These are phyloP conservation scores for Neosilurus mollespiculum DNA, from an alignment of 2,797 vertebrate genomes.

Conservation along the genomic window DNA sequence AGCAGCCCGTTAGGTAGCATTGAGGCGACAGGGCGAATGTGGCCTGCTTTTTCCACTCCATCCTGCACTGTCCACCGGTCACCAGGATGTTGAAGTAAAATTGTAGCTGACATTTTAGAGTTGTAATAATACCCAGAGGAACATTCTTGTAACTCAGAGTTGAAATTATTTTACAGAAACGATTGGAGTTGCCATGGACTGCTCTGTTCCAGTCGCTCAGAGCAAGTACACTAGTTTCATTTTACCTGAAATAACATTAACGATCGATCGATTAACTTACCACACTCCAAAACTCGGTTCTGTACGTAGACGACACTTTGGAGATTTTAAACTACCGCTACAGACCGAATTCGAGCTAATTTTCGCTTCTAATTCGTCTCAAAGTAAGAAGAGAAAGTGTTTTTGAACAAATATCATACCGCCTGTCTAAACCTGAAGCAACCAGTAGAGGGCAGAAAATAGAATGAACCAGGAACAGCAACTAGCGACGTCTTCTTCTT, in stretches of 20 bases:
- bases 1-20: constrained; percentile 24
- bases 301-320: constrained; percentile 59
- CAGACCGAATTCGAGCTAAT: constrained; percentile 59
- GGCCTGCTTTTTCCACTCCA: constrained; percentile 69
- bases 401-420: constrained; percentile 81
- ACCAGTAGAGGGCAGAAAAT: constrained; percentile 42
- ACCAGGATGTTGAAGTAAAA: constrained; percentile 73
- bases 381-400: constrained; percentile 76
- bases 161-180: constrained; percentile 55
- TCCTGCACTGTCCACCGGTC: constrained; percentile 63
- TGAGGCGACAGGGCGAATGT: constrained; percentile 59
- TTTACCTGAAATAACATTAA: constrained; percentile 34
- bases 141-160: constrained; percentile 45
- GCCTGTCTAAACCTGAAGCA: constrained; percentile 62
- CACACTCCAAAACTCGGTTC: constrained; percentile 74
- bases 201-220: constrained; percentile 65
- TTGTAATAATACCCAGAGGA: constrained; percentile 67
- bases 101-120: constrained; percentile 71
- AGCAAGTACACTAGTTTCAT: constrained; percentile 57
- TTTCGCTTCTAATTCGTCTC: constrained; percentile 71
- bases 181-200: constrained; percentile 69
- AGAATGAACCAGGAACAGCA: background rate
- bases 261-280: constrained; percentile 65
- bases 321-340: constrained; percentile 57
- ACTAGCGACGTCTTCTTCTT: background rate